These are phyloP conservation scores for Alloscopus bannaensis DNA, from an alignment of 2,888 invertebrate genomes.

Conservation along the genomic window DNA sequence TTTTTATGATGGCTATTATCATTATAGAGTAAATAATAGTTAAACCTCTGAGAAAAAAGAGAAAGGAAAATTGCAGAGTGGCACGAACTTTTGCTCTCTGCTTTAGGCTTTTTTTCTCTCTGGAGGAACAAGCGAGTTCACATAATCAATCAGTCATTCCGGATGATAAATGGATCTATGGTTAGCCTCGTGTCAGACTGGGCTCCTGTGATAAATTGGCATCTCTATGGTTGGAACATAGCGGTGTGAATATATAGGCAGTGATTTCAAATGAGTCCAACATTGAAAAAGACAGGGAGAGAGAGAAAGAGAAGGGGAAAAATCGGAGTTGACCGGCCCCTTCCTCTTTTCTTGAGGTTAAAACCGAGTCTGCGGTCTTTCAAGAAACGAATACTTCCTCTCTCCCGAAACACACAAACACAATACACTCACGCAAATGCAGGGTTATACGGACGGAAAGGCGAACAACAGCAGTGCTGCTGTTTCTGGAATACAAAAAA, in stretches of 20 bases:
- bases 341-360: constrained; percentile 67
- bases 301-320: too few relatives aligned
- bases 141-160: constrained; percentile 65
- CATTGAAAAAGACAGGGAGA: too few relatives aligned
- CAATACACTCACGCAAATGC: too few relatives aligned
- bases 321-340: constrained; percentile 64
- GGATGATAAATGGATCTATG: constrained; percentile 64
- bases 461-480: too few relatives aligned
- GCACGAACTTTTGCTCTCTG: constrained; percentile 52
- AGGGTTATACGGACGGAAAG: too few relatives aligned
- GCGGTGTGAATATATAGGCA: constrained; percentile 19
- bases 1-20: constrained; percentile 44
- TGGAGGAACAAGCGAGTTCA: constrained; percentile 6
- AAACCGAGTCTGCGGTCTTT: constrained; percentile 66
- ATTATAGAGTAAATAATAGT: constrained; percentile 51
- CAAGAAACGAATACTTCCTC: constrained; percentile 68
- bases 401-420: constrained; percentile 25
- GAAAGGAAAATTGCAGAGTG: constrained; percentile 56
- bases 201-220: constrained; percentile 72
- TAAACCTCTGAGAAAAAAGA: constrained; percentile 45
- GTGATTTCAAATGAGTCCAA: constrained; percentile 60
- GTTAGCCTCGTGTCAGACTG: constrained; percentile 67
- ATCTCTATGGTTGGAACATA: constrained; percentile 36
- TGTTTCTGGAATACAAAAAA: not conserved
- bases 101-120: not conserved